Percentiles rank a stretch among this genome's conserved stretches.
Conservation (phyloP, 2,113 vertebrate genomes). For the Gnathonemus longibarbis region DNA sequence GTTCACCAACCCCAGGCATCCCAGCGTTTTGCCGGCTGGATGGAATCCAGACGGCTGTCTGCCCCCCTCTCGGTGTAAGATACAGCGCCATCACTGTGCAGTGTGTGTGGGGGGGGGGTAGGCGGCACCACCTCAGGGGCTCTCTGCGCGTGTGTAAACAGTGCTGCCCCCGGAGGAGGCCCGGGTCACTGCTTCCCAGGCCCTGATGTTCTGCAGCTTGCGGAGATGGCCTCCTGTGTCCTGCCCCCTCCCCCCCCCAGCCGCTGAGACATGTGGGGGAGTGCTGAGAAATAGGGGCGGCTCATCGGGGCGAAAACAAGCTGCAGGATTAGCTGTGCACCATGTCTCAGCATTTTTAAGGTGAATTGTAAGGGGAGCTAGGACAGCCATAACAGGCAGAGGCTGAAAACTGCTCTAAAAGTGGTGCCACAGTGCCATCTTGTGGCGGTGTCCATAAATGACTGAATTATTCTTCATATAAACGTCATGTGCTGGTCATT, state of each 20-base stretch:
- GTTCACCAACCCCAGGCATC: background rate
- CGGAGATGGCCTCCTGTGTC: background rate
- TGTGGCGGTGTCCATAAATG: background rate
- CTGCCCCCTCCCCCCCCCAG: background rate
- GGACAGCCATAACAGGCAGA: background rate
- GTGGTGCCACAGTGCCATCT: constrained; percentile 3
- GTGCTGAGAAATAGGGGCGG: background rate
- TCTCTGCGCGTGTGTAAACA: background rate
- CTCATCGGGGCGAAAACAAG: background rate
- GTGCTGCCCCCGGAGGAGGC: background rate
- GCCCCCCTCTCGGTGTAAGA: constrained; percentile 13
- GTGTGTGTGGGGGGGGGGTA: background rate
- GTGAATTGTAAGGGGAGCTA: background rate
- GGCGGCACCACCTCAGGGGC: background rate
- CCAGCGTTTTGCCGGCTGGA: background rate
- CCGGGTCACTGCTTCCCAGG: constrained; percentile 3
- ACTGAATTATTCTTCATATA: background rate
- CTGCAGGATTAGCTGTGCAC: background rate
- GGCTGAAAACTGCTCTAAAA: background rate
- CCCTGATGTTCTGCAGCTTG: background rate
- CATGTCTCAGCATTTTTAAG: background rate
- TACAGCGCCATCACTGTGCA: constrained; percentile 4
- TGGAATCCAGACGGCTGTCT: constrained; percentile 19
- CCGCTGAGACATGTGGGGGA: background rate
- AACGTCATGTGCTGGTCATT: background rate